Conservation (phyloP, 2,113 vertebrate species). For the Bubalus kerabau region DNA sequence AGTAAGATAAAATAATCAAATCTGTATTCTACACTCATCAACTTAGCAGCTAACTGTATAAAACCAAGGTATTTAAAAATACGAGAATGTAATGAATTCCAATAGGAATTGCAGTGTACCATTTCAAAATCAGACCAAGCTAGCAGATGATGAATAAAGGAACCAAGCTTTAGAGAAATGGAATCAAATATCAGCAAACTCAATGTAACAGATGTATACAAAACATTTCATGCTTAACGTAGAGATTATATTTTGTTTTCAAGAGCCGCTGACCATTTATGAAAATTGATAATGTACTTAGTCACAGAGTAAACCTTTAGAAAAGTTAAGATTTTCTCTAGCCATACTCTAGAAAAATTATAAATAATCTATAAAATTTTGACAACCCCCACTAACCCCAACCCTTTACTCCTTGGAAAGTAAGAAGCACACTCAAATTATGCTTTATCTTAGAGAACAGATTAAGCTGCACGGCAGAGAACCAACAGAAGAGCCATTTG, state of each 20-base stretch:
- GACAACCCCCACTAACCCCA: background rate
- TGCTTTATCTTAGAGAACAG: fast-evolving
- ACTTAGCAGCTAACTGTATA: background rate
- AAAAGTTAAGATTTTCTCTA: background rate
- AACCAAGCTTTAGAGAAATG: background rate
- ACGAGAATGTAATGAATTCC: fast-evolving
- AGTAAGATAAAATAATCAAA: background rate
- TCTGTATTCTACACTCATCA: background rate
- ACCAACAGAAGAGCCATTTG: fast-evolving
- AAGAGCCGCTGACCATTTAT: background rate
- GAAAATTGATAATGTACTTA: background rate
- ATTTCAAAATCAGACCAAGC: background rate
- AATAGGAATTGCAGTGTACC: fast-evolving
- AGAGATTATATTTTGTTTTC: background rate
- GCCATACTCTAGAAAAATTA: background rate
- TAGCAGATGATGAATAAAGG: background rate
- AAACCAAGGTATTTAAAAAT: background rate
- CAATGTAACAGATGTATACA: fast-evolving
- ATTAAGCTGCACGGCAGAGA: fast-evolving
- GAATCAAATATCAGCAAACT: background rate
- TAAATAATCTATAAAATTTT: background rate
- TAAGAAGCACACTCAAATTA: background rate
- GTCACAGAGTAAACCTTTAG: background rate
- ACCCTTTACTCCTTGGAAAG: background rate
- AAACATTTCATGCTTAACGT: too few species aligned